Percentiles rank a stretch among this genome's conserved stretches.
Conservation (phyloP, 1,140 invertebrate species). For the Protaetia brevitarsis region DNA sequence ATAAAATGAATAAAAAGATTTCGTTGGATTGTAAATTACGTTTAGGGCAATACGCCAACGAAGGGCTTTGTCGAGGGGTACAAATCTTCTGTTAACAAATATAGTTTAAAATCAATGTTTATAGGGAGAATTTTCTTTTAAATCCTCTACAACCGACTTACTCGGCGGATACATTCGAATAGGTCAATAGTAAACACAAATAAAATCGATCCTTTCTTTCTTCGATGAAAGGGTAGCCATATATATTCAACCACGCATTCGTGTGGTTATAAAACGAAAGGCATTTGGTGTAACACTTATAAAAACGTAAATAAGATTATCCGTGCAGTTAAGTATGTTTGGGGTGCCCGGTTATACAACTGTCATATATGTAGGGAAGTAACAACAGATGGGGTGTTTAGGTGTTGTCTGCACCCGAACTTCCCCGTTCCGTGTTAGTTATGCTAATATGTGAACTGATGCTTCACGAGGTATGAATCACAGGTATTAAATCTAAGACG, state of each 20-base stretch:
- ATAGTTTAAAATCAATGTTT: background rate
- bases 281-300: slow-evolving; percentile 9
- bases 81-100: background rate
- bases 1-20: background rate
- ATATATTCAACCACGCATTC: too few species aligned
- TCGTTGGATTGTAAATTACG: background rate
- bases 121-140: too few species aligned
- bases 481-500: too few species aligned
- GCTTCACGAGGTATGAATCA: too few species aligned
- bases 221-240: background rate
- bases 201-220: background rate
- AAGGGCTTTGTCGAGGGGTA: background rate
- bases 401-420: too few species aligned
- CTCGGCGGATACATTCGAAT: too few species aligned
- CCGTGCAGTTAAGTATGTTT: slow-evolving; percentile 1
- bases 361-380: background rate
- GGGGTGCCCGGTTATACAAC: background rate
- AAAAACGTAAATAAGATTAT: slow-evolving; percentile 12
- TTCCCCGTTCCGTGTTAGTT: background rate
- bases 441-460: slow-evolving; percentile 14
- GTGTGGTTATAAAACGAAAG: slow-evolving; percentile 1
- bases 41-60: background rate
- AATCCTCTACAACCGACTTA: too few species aligned
- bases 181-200: background rate
- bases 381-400: background rate